Percentiles rank a stretch among this genome's conserved stretches.
These are phyloP conservation scores for Polymixis flavicincta DNA, from an alignment of 2,888 invertebrate genomes.

Conservation along the genomic window DNA sequence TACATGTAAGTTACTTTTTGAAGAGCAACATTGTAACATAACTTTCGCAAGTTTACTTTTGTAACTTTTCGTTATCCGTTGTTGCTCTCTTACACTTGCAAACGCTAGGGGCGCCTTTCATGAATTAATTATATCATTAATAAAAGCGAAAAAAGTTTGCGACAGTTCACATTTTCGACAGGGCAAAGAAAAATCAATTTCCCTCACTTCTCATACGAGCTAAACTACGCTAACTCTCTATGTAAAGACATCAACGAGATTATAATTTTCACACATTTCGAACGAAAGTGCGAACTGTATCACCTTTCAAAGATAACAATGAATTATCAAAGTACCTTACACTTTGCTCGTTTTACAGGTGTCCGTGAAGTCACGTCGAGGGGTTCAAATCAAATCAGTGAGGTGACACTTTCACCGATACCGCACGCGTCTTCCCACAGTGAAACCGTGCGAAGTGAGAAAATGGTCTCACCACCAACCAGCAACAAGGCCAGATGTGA, in stretches of 20 bases:
- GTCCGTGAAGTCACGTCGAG: slow-evolving; percentile 77
- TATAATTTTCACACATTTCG: slow-evolving; percentile 42
- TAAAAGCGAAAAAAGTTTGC: neutral
- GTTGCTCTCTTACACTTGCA: neutral
- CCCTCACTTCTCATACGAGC: neutral
- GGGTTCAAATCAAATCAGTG: slow-evolving; percentile 77
- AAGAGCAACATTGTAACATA: too few species aligned
- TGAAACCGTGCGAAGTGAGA: slow-evolving; percentile 87
- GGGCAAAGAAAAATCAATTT: neutral
- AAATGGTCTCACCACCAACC: slow-evolving; percentile 81
- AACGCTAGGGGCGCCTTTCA: neutral
- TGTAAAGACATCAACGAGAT: slow-evolving; percentile 30
- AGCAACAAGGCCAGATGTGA: slow-evolving; percentile 77
- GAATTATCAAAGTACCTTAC: slow-evolving; percentile 68
- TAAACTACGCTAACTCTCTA: slow-evolving; percentile 20
- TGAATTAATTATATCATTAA: neutral
- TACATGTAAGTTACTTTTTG: neutral
- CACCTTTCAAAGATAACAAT: slow-evolving; percentile 75
- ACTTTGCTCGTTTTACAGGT: slow-evolving; percentile 81
- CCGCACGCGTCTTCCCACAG: slow-evolving; percentile 78
- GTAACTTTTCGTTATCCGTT: neutral
- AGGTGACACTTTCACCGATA: slow-evolving; percentile 86
- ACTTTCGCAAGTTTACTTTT: neutral
- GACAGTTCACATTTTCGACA: neutral
- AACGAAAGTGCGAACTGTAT: slow-evolving; percentile 49